Percentiles rank a stretch among this genome's conserved stretches.
These are phyloP conservation scores for Rosalia funebris DNA, from an alignment of 2,888 invertebrate species.

Conservation along the genomic window DNA sequence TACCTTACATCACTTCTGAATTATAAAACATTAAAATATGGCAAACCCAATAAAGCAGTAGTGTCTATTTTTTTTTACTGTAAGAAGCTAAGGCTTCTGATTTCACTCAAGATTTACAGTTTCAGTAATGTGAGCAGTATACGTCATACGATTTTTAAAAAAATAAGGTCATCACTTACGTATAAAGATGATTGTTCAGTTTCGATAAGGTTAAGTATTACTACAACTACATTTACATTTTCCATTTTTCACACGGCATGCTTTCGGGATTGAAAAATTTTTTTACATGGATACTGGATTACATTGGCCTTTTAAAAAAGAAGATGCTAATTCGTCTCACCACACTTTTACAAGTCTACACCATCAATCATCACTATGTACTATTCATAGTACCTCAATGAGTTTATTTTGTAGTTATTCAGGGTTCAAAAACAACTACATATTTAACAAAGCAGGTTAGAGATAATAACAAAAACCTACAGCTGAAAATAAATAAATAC, in stretches of 20 bases:
- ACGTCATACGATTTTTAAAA: background rate
- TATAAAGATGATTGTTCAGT: conserved; percentile 41
- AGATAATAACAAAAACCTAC: conserved; percentile 3
- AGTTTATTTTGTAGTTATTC: background rate
- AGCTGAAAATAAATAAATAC: conserved; percentile 17
- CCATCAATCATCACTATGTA: conserved; percentile 9
- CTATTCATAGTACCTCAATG: conserved; percentile 1
- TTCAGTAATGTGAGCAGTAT: conserved; percentile 1
- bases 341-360: conserved; percentile 21
- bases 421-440: background rate
- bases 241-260: too few species aligned
- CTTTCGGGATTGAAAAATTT: background rate
- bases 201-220: conserved; percentile 25
- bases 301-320: background rate
- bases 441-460: background rate
- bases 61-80: too few species aligned
- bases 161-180: conserved; percentile 30
- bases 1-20: background rate
- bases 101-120: background rate
- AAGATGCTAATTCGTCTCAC: conserved; percentile 4
- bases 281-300: background rate
- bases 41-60: background rate
- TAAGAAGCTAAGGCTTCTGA: background rate
- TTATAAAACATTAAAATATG: background rate
- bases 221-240: conserved; percentile 3